Base-by-base conservation (phyloP, 2,797 vertebrate genomes). In the Neopelma chrysocephalum region DNA sequence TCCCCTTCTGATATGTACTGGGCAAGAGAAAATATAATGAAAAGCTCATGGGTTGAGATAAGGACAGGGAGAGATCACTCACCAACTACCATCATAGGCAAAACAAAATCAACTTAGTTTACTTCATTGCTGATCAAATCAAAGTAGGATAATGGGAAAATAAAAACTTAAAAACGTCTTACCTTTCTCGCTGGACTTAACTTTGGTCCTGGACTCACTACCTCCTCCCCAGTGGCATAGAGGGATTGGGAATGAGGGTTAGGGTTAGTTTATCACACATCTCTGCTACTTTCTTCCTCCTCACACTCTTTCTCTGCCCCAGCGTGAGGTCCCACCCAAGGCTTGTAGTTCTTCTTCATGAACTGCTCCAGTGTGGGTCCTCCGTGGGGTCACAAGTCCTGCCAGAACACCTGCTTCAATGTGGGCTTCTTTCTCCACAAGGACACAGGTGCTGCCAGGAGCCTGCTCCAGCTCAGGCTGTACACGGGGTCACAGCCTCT, bases 231-330 rank as follows among this genome's bases (percentile, higher is more conserved):
- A 54, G 21, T 15, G 31, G 8, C 26, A 40, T 12, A 61, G 54
- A 4, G 14, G 1, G 4, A 36, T 48, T 12, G 4, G 12, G 15
- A 68, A 60, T 19, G 12, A 17, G 5, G 13, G 5, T 23, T 68
- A 21, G 6, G 1, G 7, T 47, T 70, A 48, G 11, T 6, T 68
- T 42, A 48, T 23, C 0, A 5, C n/a, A 47, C 2, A 11, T 34
- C 48, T 54, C 25, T 48, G 8, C 5, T 31, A 14, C 12, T 32
- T 36, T 26, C 26, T 48, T 68, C 12, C 9, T 54, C 17, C 12
- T 54, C 40, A 42, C 14, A 36, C 4, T 40, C 47, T 66, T 73
- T 25, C 65, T 4, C 15, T 61, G 15, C 18, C 48, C 12, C 18
- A 32, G 2, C 6, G 1, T 36, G 10, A 12, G 3, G 6, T 42